phyloP scores from a whole-genome alignment of 2,113 vertebrate species.

The Nansenia antarctica region DNA sequence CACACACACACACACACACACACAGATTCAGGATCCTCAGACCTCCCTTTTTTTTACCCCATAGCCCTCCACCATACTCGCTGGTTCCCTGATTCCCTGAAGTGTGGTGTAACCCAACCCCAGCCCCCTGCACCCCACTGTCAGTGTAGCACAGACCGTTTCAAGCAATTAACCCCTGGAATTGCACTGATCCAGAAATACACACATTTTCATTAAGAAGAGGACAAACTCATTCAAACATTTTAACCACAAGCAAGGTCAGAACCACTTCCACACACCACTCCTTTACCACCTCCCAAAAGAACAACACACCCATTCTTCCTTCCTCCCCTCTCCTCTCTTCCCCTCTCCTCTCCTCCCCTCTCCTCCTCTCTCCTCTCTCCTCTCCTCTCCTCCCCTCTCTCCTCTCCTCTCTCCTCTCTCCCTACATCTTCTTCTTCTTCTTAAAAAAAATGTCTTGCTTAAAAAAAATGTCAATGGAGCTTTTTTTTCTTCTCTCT shows the following conservation, averaged over 20 bases:
- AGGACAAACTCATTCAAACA: slow-evolving; percentile 48
- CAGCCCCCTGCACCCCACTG: slow-evolving; percentile 73
- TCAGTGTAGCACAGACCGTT: slow-evolving; percentile 75
- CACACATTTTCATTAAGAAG: slow-evolving; percentile 54
- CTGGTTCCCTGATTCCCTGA: slow-evolving; percentile 76
- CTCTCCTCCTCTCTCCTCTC: not conserved
- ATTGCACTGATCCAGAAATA: slow-evolving; percentile 75
- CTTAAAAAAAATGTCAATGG: slow-evolving; percentile 68
- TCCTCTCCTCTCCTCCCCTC: slow-evolving; percentile 16
- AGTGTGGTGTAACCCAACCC: slow-evolving; percentile 83
- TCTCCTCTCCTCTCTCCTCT: not conserved
- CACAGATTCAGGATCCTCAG: slow-evolving; percentile 38
- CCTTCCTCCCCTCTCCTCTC: slow-evolving; percentile 1
- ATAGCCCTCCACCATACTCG: slow-evolving; percentile 71
- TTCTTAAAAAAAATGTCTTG: slow-evolving; percentile 64
- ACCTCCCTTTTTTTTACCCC: slow-evolving; percentile 56
- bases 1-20: slow-evolving; percentile 49
- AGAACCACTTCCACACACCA: slow-evolving; percentile 53
- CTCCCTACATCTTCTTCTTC: slow-evolving; percentile 22
- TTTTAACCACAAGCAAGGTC: slow-evolving; percentile 60
- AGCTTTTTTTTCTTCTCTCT: slow-evolving; percentile 61
- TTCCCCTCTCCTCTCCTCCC: slow-evolving; percentile 11
- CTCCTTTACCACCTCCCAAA: slow-evolving; percentile 1
- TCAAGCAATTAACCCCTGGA: slow-evolving; percentile 84
- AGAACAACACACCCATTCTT: slow-evolving; percentile 2